Percentiles rank a stretch among this genome's conserved stretches.
Evolutionary conservation across 1,140 invertebrate species (phyloP).

Genomic region (Mylabris phalerata): DNA sequence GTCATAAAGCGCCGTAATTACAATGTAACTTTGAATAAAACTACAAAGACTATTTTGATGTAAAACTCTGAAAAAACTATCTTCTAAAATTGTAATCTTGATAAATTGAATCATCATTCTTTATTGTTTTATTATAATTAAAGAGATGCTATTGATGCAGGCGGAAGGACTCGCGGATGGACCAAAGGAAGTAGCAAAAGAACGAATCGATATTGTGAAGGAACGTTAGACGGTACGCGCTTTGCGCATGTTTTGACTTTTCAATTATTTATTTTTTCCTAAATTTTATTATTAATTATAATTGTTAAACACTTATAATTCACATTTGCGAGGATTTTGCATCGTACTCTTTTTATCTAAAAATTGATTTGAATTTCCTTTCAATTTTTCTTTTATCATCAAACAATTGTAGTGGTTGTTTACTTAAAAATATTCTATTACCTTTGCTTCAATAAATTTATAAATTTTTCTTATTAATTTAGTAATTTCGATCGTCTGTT

Average conservation of each 20-base stretch:
- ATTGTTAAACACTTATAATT: not conserved
- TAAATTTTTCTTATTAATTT: too few species aligned
- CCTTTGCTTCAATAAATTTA: too few species aligned
- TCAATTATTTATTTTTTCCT: slow-evolving; percentile 7
- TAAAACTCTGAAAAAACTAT: too few species aligned
- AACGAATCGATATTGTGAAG: slow-evolving; percentile 17
- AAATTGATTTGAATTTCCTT: not conserved
- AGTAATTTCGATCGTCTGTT: too few species aligned
- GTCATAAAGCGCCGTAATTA: too few species aligned
- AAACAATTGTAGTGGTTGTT: not conserved
- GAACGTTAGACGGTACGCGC: slow-evolving; percentile 15
- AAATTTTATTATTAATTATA: not conserved
- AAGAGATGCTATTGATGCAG: slow-evolving; percentile 13
- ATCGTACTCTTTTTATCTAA: not conserved
- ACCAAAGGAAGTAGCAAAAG: slow-evolving; percentile 17
- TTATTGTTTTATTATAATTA: slow-evolving; percentile 1
- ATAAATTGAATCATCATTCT: too few species aligned
- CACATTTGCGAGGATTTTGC: not conserved
- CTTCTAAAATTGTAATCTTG: too few species aligned
- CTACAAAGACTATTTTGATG: too few species aligned
- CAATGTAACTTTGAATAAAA: too few species aligned
- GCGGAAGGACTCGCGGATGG: slow-evolving; percentile 12
- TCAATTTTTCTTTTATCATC: not conserved
- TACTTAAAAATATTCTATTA: too few species aligned
- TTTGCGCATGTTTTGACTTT: slow-evolving; percentile 17